Evolutionary conservation across 2,113 vertebrate species (phyloP), one percentile per base, ranked within the genome.

Genomic region (Holacanthus passer): DNA sequence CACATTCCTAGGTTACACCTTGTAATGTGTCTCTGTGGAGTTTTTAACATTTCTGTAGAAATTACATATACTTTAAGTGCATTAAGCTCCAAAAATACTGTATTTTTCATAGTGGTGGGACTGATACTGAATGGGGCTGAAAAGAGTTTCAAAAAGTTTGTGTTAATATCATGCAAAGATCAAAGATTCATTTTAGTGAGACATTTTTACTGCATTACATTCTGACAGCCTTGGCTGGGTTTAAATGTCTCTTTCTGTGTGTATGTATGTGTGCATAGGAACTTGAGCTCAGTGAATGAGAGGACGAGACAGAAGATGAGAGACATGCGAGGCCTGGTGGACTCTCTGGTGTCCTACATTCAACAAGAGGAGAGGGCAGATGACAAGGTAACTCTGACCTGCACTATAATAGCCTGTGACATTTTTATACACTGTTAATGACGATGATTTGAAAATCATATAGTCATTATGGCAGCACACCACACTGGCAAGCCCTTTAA

Each of bases 221-320:
- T 66, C 24, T 41, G 24, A 69, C 1, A 29, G 39, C 13, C 8
- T 3, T 11, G 7, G 2, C 4, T 68, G 32, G 52, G 10, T 59
- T 68, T 29, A 20, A 43, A 10, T 47, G 3, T 43, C 13, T 71
- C 8, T 85, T 4, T 45, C 2, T 62, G 47, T 62, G 24, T 45
- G 29, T 60, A 22, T 70, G n/a, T 53, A 8, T 67, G 24, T 47
- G 19, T 37, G 29, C 4, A 16, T 16, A 99, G 98, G 87, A 99
- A 99, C 76, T 88, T 99, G 94, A 99, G 98, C 91, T 99, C 98
- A 0, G 96, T 97, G 77, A 99, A 96, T 73, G 96, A 97, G 88
- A 96, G 96, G 82, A 99, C 97, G 0, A 96, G 98, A 32, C 96
- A 97, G 93, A 97, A 96, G 94, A 99, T 99, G 97, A 96, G 98